Evolutionary conservation across 2,888 invertebrate genomes (phyloP).

Genomic region (Acleris holmiana): DNA sequence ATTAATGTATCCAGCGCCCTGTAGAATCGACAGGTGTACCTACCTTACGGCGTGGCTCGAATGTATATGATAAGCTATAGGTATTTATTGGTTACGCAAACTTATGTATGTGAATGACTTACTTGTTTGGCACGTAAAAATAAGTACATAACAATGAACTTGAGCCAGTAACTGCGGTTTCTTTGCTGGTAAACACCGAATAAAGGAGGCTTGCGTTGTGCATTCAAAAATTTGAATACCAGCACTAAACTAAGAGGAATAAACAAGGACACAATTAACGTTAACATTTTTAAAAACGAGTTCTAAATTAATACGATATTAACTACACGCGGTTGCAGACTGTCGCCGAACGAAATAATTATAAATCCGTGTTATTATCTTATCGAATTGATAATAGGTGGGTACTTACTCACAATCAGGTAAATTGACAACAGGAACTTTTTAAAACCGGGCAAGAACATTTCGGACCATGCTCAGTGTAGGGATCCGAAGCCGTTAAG

Average conservation of each 20-base stretch:
- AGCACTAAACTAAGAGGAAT: constrained; percentile 55
- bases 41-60: too few species aligned
- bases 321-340: background rate
- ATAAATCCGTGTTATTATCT: constrained; percentile 26
- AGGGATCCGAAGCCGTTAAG: too few species aligned
- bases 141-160: constrained; percentile 76
- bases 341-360: constrained; percentile 17
- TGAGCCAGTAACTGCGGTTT: constrained; percentile 78
- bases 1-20: too few species aligned
- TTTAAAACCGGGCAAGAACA: too few species aligned
- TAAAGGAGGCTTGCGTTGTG: constrained; percentile 62
- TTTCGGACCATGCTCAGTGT: too few species aligned
- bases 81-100: too few species aligned
- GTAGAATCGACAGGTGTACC: too few species aligned
- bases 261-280: constrained; percentile 52
- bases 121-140: constrained; percentile 76
- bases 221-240: constrained; percentile 64
- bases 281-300: constrained; percentile 53
- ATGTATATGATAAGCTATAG: too few species aligned
- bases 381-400: background rate
- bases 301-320: background rate
- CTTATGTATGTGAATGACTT: constrained; percentile 41
- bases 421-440: too few species aligned
- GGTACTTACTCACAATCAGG: constrained; percentile 15
- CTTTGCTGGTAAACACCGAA: constrained; percentile 81